Evolutionary conservation across 2,888 invertebrate species (phyloP).

Genomic region (Drosophila glabriapex): DNA sequence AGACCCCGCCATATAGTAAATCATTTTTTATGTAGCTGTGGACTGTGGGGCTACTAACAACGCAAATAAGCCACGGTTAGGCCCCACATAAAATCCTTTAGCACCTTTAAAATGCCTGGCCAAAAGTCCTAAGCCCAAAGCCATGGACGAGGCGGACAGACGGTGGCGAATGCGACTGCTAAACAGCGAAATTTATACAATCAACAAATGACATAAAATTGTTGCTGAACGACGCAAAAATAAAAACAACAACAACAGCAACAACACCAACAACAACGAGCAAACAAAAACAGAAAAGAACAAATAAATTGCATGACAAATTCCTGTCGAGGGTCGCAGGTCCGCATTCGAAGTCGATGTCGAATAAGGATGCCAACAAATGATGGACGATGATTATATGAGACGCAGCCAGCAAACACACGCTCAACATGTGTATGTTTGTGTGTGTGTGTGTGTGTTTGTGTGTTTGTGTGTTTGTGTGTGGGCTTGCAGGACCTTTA

Average conservation of each 20-base stretch:
- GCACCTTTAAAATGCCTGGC: conserved; percentile 75
- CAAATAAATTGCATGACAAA: conserved; percentile 76
- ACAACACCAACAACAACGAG: conserved; percentile 16
- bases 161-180: conserved; percentile 50
- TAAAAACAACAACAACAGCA: conserved; percentile 14
- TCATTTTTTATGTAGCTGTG: conserved; percentile 80
- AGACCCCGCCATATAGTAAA: conserved; percentile 79
- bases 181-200: conserved; percentile 77
- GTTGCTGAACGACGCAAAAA: conserved; percentile 55
- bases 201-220: conserved; percentile 80
- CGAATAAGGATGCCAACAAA: conserved; percentile 54
- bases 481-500: conserved; percentile 32
- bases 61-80: conserved; percentile 78
- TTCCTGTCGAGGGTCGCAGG: conserved; percentile 58
- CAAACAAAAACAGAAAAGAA: neutral
- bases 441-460: conserved; percentile 11
- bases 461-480: conserved; percentile 23
- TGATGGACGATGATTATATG: conserved; percentile 77
- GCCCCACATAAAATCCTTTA: conserved; percentile 80
- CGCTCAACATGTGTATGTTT: neutral
- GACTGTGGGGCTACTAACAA: conserved; percentile 60
- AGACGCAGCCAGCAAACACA: conserved; percentile 27
- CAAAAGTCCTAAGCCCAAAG: conserved; percentile 18
- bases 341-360: conserved; percentile 33
- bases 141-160: conserved; percentile 24